phyloP scores from a whole-genome alignment of 1,140 invertebrate genomes.

The Leptinotarsa texana region DNA sequence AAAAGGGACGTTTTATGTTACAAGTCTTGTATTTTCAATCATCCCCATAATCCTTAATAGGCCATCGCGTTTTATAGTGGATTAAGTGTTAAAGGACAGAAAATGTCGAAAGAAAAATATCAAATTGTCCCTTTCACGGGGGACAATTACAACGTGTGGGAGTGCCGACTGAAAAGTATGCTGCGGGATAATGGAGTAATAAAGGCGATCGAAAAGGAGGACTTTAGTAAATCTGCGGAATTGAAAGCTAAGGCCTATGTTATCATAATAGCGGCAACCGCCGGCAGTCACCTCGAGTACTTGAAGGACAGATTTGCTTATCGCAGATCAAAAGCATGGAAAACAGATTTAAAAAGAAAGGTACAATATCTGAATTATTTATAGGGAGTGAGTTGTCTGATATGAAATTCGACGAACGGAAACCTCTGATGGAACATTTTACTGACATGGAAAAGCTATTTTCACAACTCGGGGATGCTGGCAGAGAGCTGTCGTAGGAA shows the following conservation, averaged over 20 bases:
- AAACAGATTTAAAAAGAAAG: conserved; percentile 24
- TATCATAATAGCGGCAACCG: background rate
- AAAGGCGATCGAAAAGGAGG: background rate
- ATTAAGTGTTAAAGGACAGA: no score
- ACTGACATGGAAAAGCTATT: conserved; percentile 22
- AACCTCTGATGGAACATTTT: conserved; percentile 19
- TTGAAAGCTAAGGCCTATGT: background rate
- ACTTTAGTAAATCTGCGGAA: background rate
- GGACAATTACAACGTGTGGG: no score
- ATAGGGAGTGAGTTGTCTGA: conserved; percentile 16
- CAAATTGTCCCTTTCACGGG: no score
- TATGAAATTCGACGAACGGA: conserved; percentile 1
- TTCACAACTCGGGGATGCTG: conserved; percentile 22
- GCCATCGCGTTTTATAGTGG: no score
- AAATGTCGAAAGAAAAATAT: no score
- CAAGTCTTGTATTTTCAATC: no score
- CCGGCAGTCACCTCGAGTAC: background rate
- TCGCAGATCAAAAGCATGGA: conserved; percentile 15
- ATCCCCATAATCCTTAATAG: no score
- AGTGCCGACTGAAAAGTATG: no score
- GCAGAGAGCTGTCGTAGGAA: conserved; percentile 18
- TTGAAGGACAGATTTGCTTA: background rate
- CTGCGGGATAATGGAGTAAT: background rate
- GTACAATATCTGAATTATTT: conserved; percentile 13
- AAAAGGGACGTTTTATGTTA: no score